Base-by-base conservation (phyloP, 2,888 invertebrate genomes). In the Lasioglossum pauxillum region DNA sequence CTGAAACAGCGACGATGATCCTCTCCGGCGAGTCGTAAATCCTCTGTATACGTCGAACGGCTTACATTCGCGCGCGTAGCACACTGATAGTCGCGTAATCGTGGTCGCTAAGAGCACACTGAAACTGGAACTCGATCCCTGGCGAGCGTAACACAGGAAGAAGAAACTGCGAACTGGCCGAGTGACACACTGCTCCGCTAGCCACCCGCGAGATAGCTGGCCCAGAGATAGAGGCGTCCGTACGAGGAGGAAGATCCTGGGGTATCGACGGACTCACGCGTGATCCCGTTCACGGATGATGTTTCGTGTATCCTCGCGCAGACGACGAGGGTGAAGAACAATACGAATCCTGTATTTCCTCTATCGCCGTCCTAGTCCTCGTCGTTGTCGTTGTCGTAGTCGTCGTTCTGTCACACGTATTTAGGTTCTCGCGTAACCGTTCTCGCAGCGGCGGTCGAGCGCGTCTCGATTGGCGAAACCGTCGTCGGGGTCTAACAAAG, bases 61-160 rank as follows among this genome's bases (percentile, higher is more conserved):
- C 31, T 85, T 78, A 76, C 85, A 85, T 81, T 81, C 89, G 88
- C 88, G 88, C 84, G 82, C 78, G 80, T 31, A 77, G 75, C 82
- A 84, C 90, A 87, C 88, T 82, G 72, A 57, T 31, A 19, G 64
- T 71, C 77, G 78, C 84, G 87, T 75, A 69, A 79, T 41, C 49
- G 89, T 75, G 74, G 12, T 76, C 74, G 80, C 35, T 72, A 60
- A 35, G 60, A 64, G 76, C 57, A 44, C 71, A 85, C 86, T 85
- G 80, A 38, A 74, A 69, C 57, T 75, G 44, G 57, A 57, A n/a
- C 57, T 57, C 57, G 57, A 57, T 57, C 57, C 7, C 57, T 57
- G n/a, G 31, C 77, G 71, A 86, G 53, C 57, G 53, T 46, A 72
- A 72, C 84, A 64, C 71, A 23, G 38, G 71, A 46, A 35, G 84